These are phyloP conservation scores for Orthosia incerta DNA, from an alignment of 2,888 invertebrate species.

Conservation along the genomic window DNA sequence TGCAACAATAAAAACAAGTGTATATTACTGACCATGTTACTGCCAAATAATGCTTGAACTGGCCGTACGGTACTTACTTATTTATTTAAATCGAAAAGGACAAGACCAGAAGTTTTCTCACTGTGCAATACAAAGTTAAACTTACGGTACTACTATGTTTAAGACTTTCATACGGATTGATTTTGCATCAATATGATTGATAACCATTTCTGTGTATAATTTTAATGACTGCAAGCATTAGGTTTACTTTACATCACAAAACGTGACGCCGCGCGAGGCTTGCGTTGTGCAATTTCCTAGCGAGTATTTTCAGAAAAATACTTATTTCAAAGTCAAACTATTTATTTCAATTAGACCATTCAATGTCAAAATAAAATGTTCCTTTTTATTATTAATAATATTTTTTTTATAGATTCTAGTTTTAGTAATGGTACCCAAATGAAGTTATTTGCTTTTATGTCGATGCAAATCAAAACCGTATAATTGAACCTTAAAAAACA, in stretches of 20 bases:
- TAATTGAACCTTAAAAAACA: not conserved
- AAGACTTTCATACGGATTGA: not conserved
- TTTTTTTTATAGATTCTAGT: too few species aligned
- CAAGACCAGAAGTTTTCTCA: slow-evolving; percentile 69
- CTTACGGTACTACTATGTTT: slow-evolving; percentile 15
- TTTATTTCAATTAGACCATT: too few species aligned
- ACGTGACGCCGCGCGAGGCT: not conserved
- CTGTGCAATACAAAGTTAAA: slow-evolving; percentile 69
- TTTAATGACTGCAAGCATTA: not conserved
- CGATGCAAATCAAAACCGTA: slow-evolving; percentile 21
- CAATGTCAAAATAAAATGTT: too few species aligned
- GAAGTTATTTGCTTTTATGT: not conserved
- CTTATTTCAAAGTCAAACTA: too few species aligned
- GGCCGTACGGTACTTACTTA: slow-evolving; percentile 54
- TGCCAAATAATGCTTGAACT: slow-evolving; percentile 57
- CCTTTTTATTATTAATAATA: too few species aligned
- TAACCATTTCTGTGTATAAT: not conserved
- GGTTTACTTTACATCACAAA: not conserved
- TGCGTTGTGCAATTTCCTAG: not conserved
- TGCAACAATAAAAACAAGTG: slow-evolving; percentile 66
- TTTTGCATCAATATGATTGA: slow-evolving; percentile 14
- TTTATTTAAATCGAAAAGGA: slow-evolving; percentile 34
- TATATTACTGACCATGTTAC: slow-evolving; percentile 62
- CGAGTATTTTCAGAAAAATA: not conserved
- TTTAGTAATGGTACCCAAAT: not conserved